Evolutionary conservation across 2,797 vertebrate species (phyloP).

Genomic region (Halcyon badia): DNA sequence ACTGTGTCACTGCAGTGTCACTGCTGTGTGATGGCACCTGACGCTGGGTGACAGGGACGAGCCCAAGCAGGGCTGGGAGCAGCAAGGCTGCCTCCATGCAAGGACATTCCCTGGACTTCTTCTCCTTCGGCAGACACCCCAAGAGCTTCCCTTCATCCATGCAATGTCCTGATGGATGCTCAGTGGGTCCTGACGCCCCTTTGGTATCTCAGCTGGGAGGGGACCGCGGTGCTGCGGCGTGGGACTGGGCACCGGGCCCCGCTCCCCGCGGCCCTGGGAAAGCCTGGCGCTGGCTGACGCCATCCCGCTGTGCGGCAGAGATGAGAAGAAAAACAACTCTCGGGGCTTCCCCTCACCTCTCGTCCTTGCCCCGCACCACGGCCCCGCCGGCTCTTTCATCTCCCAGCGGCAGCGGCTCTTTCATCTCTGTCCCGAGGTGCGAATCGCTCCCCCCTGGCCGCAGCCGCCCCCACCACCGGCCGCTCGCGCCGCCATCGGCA

Average conservation of each 20-base stretch:
- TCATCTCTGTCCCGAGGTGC: constrained; percentile 37
- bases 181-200: rapidly evolving
- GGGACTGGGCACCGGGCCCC: rapidly evolving
- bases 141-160: not conserved
- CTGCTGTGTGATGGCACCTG: not conserved
- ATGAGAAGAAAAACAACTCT: not conserved
- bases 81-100: not conserved
- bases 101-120: not conserved
- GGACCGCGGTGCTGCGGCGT: rapidly evolving
- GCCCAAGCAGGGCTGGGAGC: too few relatives aligned
- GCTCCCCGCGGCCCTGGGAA: not conserved
- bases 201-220: rapidly evolving
- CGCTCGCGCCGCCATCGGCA: rapidly evolving
- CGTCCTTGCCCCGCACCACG: not conserved
- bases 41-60: rapidly evolving
- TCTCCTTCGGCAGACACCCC: not conserved
- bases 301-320: not conserved
- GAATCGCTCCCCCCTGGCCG: rapidly evolving
- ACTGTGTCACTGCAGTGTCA: not conserved
- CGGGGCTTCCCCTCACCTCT: not conserved
- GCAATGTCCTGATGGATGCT: rapidly evolving
- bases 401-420: not conserved
- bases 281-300: not conserved
- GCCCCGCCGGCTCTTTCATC: constrained; percentile 44
- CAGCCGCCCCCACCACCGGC: not conserved